These are phyloP conservation scores for Porites divaricata DNA, from an alignment of 92 coral and sea anemone species.

Conservation along the genomic window DNA sequence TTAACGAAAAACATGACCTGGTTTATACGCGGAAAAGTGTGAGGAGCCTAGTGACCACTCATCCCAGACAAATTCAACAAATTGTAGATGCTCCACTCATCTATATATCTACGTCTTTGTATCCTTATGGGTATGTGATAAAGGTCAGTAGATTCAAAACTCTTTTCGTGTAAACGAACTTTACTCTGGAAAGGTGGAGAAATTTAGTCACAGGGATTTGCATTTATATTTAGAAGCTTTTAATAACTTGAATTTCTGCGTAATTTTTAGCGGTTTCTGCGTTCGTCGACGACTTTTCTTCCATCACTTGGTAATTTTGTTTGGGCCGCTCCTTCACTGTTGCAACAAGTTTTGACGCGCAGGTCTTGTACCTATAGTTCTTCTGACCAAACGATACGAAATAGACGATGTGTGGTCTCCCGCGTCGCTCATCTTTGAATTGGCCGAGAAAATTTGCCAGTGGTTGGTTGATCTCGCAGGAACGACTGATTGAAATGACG, in stretches of 20 bases:
- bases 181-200: background rate
- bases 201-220: background rate
- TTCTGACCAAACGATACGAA: conserved; percentile 9
- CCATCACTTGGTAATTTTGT: background rate
- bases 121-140: background rate
- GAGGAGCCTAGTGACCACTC: background rate
- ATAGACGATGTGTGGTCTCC: background rate
- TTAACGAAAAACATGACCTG: background rate
- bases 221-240: conserved; percentile 7
- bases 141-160: background rate
- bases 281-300: conserved; percentile 2
- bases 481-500: too few species aligned
- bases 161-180: background rate
- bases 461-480: too few species aligned
- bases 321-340: background rate
- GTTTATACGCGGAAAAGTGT: background rate
- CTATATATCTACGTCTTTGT: background rate
- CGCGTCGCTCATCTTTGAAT: background rate
- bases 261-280: background rate
- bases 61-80: background rate
- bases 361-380: background rate
- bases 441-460: background rate
- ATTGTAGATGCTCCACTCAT: background rate
- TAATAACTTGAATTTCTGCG: conserved; percentile 7
- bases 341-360: too few species aligned